These are phyloP conservation scores for Globia sparganii DNA, from an alignment of 2,888 invertebrate species.

Conservation along the genomic window DNA sequence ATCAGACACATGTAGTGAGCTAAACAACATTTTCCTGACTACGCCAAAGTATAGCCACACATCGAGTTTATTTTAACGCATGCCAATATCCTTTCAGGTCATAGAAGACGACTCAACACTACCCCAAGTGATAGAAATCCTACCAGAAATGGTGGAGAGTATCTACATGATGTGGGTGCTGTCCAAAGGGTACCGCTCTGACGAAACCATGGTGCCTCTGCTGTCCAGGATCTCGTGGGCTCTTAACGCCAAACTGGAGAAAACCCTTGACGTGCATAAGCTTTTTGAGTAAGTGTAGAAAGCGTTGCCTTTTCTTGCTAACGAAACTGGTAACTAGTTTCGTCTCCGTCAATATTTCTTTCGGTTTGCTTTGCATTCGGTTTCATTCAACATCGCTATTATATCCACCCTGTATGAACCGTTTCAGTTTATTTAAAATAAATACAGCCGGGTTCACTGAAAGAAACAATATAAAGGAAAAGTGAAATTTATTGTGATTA, in stretches of 20 bases:
- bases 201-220: slow-evolving; percentile 96
- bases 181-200: slow-evolving; percentile 95
- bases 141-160: slow-evolving; percentile 95
- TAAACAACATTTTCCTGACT: background rate
- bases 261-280: slow-evolving; percentile 92
- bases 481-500: too few species aligned
- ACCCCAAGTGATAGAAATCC: slow-evolving; percentile 92
- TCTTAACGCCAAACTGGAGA: slow-evolving; percentile 94
- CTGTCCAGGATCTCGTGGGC: slow-evolving; percentile 96
- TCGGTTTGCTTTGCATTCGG: background rate
- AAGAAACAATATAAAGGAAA: too few species aligned
- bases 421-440: background rate
- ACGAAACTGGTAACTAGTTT: background rate
- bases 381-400: background rate
- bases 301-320: background rate
- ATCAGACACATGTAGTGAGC: background rate
- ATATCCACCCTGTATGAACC: background rate
- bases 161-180: slow-evolving; percentile 97
- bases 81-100: slow-evolving; percentile 83
- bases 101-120: slow-evolving; percentile 93
- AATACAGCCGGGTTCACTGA: background rate
- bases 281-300: slow-evolving; percentile 93
- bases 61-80: background rate
- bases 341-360: too few species aligned
- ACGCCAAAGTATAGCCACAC: background rate